Base-by-base conservation (phyloP, 30 jellyfish, hydroid and myxozoan species). In the Pelagia noctiluca region DNA sequence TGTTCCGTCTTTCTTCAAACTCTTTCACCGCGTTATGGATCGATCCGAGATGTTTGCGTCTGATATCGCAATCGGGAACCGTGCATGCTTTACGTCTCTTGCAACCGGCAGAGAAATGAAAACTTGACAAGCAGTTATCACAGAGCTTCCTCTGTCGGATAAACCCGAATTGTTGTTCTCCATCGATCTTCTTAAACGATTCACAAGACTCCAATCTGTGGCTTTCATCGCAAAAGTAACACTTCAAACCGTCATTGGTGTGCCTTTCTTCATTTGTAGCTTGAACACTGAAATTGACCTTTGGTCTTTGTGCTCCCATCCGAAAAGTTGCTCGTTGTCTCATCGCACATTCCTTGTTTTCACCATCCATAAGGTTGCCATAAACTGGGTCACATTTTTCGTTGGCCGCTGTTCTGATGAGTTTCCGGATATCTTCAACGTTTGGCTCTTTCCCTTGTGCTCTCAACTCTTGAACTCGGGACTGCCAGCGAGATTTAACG, bases 101-200 rank as follows among this genome's bases (percentile, higher is more conserved):
- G 66, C 89, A 78, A 34, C 89, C 89, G 23, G 81, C 89, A 23
- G 81, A 61, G 63, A 75, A 64, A 30, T 64, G 89, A 31, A 64
- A 53, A 38, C 75, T 47, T 3, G 73, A 61, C n/a, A 78, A 42
- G 38, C 89, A 78, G 30, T 75, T 78, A 61, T 78, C 81, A 62
- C 89, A 78, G 5, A 74, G 86, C 49, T 74, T 74, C 74, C n/a
- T 74, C 28, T 24, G 37, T 3, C 86, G 72, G 34, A 48, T 74
- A 28, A 48, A 21, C 50, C 34, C 50, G 13, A 74, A 74, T 31
- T 49, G 86, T 33, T 74, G 52, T 61, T 48, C 86, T 3, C 74
- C 86, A 29, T 74, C 74, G 22, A 16, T 50, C 74, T 32, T 10
- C 76, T 74, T 74, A 60, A 74, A 50, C 8, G 49, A 12, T 0